Base-by-base conservation (phyloP, 2,888 invertebrate genomes). In the Panzeria rudis region DNA sequence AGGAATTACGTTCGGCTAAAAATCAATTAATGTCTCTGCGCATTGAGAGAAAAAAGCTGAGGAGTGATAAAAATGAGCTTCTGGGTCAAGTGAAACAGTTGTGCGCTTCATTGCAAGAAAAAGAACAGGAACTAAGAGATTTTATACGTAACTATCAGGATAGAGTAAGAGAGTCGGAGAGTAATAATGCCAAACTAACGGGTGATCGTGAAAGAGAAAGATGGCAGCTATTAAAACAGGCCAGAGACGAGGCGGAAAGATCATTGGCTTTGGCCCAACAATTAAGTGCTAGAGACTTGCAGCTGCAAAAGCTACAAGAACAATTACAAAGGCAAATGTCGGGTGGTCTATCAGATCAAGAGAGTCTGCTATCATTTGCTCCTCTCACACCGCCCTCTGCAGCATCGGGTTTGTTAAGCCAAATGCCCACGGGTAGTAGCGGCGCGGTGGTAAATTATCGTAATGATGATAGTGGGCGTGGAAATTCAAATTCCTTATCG, bases 101-200 rank as follows among this genome's bases (percentile, higher is more conserved):
- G 83, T 98, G 98, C 92, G 95, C 96, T 77, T 98, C 98, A 9
- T 94, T 98, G 84, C 98, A 98, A 93, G 98, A 98, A 92, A 98
- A 98, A 93, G 98, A 98, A 92, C 96, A 97, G 89, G 98, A 98
- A 92, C 93, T 98, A 82, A 94, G 98, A 82, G 98, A 98, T 93
- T 98, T 98, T 91, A 98, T 98, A 90, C 94, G 98, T 88, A 98
- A 97, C 93, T 98, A 97, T 93, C 98, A 98, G 93, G 97, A 97
- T 95, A 93, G 96, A 93, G 95, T 98, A 94, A 93, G 97, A 92
- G 95, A 98, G 93, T 94, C 96, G 93, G 94, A 98, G 93, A 94
- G 96, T 90, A 87, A 91, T 92, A 88, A 94, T 93, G 89, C 94
- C 91, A 87, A 94, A 93, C 88, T 94, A 92, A 87, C 94, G 8